Base-by-base conservation (phyloP, 2,888 invertebrate species). In the Hirtodrosophila alboralis region DNA sequence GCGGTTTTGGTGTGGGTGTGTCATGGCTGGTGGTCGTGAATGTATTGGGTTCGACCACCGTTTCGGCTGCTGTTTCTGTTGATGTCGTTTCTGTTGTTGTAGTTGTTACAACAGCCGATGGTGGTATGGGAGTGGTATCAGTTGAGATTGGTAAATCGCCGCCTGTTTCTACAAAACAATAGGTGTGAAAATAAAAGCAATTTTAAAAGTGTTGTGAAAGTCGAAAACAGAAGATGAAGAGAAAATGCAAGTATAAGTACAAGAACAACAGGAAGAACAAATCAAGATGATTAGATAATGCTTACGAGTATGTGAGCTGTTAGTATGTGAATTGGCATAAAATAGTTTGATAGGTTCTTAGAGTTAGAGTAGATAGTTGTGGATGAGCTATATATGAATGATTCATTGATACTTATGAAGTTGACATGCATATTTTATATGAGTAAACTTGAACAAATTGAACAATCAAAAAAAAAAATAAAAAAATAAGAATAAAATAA, bases 1-100 rank as follows among this genome's bases (percentile, higher is more conserved):
- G 91, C 45, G 92, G 92, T 85, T 91, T 92, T 72, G 92, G 92
- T 89, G 91, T 91, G 65, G 92, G 92, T 56, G 73, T 75, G 69
- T 86, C 86, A 47, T 75, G 69, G 59, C 64, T 86, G 54, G 53
- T 61, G 52, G 65, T 67, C 54, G 65, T 72, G 34, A 61, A 56
- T 45, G 59, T 62, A 84, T 67, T 64, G 59, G 59, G 57, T 54
- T 71, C 84, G 62, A 84, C 48, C 68, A 86, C 41, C 51, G 54
- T 57, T 49, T 76, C 87, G 56, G 72, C 63, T 65, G 68, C 40
- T 60, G 65, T 53, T 18, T 18, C 18, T 48, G 60, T 26, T 31
- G 60, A 16, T 70, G 66, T 78, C 68, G 62, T 84, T 81, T 90
- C 85, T 81, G 75, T 84, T 83, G 90, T 86, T 81, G 75, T 74